Base-by-base conservation (phyloP, 2,797 vertebrate genomes). In the Selene dorsalis region DNA sequence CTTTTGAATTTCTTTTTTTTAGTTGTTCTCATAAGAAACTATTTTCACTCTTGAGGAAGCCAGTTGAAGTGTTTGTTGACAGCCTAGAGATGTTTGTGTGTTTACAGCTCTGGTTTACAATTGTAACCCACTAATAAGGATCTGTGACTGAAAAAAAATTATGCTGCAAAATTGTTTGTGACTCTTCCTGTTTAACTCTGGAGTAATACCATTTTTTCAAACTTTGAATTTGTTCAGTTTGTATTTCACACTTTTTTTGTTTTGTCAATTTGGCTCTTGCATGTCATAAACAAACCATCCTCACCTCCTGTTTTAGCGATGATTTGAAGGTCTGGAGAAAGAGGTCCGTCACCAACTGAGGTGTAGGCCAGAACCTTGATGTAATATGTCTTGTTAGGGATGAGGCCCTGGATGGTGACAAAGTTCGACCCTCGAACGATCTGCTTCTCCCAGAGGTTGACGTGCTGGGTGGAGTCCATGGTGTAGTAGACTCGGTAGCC, bases 291-390 rank as follows among this genome's bases (percentile, higher is more conserved):
- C 18, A 69, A 75, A 73, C 45, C 10, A 28, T 22, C 55, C 95
- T 93, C 91, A 99, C 98, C 98, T 96, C 98, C 98, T 26, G 98
- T 99, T 90, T 99, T 98, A 66, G 98, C 97, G 61, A 99, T 98
- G 89, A 99, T 98, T 91, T 99, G 98, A 82, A 99, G 96, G 84
- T 99, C 98, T 79, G 96, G 93, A 43, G 98, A 99, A 64, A 99
- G 96, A 0, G 98, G 98, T 50, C 98, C 98, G 63, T 99, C 98
- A 1, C 98, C 98, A 74, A 99, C 97, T 12, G 98, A 99, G 71
- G 98, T 99, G 90, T 96, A 99, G 80, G 97, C 98, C 92, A 99
- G 90, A 38, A 99, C 98, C 88, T 97, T 98, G 86, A 99, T 97
- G 66, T 98, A 97, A 71, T 99, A 99, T 0, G 97, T 99, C 91